These are phyloP conservation scores for Gobionotothen gibberifrons DNA, from an alignment of 2,797 vertebrate genomes.

Conservation along the genomic window DNA sequence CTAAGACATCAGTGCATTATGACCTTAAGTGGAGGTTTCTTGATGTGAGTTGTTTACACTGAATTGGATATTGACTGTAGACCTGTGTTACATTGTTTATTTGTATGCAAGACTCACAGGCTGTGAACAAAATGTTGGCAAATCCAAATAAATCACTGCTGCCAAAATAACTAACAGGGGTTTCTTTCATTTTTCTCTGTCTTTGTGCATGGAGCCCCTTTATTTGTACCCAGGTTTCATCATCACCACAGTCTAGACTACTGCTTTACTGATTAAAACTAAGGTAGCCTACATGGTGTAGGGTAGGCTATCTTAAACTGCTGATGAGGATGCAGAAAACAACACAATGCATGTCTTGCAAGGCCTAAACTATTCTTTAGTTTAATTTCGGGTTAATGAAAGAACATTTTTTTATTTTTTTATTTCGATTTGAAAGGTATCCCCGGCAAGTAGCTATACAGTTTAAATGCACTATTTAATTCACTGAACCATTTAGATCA, in stretches of 20 bases:
- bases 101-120: not conserved
- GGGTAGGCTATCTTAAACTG: not conserved
- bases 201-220: not conserved
- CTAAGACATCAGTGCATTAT: not conserved
- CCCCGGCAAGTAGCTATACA: not conserved
- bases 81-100: not conserved
- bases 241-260: not conserved
- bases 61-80: not conserved
- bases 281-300: not conserved
- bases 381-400: not conserved
- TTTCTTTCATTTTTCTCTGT: not conserved
- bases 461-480: not conserved
- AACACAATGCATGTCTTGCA: not conserved
- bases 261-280: not conserved
- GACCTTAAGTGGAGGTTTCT: not conserved
- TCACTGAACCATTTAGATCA: not conserved
- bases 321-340: not conserved
- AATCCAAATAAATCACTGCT: not conserved
- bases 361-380: not conserved
- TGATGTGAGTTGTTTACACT: not conserved
- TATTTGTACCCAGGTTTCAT: conserved; percentile 2
- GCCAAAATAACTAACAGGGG: not conserved
- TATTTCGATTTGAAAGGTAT: not conserved
- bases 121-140: not conserved
- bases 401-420: too few species aligned